These are phyloP conservation scores for Muschampia plurimacula DNA, from an alignment of 2,888 invertebrate genomes.

Conservation along the genomic window DNA sequence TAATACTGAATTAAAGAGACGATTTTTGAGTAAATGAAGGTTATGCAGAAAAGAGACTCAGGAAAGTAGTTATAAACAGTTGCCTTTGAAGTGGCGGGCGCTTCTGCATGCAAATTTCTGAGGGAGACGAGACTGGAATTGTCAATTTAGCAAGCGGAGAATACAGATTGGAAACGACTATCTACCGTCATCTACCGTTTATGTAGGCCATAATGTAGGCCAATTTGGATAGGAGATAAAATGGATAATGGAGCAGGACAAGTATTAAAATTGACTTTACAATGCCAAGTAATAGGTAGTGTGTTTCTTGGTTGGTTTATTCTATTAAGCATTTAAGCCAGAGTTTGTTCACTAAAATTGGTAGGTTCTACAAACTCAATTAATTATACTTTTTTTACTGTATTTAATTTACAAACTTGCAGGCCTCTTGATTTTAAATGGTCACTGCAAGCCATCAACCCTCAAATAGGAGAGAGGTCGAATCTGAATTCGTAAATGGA, in stretches of 20 bases:
- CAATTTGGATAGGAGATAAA: constrained; percentile 16
- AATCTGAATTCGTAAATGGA: too few relatives aligned
- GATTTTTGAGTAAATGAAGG: not conserved
- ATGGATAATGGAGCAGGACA: not conserved
- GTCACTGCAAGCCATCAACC: too few relatives aligned
- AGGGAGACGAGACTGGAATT: constrained; percentile 61
- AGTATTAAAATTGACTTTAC: not conserved
- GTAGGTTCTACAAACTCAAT: too few relatives aligned
- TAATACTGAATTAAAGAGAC: not conserved
- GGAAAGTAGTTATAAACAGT: constrained; percentile 72
- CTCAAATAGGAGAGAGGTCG: too few relatives aligned
- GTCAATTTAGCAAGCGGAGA: constrained; percentile 63
- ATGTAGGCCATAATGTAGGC: constrained; percentile 12
- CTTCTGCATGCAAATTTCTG: constrained; percentile 84
- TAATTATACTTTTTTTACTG: too few relatives aligned
- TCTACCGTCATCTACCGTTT: constrained; percentile 34
- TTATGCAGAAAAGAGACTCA: constrained; percentile 47
- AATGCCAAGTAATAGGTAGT: not conserved
- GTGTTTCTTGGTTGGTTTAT: not conserved
- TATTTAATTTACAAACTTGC: too few relatives aligned
- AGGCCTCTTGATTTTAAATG: too few relatives aligned
- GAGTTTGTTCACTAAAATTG: too few relatives aligned
- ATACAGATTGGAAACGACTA: constrained; percentile 44
- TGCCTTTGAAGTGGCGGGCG: constrained; percentile 84
- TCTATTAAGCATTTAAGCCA: too few relatives aligned